A percentile compares a stretch with the other conserved stretches of the same genome.
Evolutionary conservation across 1,140 invertebrate species (phyloP).

Genomic region (Ceratina calcarata): DNA sequence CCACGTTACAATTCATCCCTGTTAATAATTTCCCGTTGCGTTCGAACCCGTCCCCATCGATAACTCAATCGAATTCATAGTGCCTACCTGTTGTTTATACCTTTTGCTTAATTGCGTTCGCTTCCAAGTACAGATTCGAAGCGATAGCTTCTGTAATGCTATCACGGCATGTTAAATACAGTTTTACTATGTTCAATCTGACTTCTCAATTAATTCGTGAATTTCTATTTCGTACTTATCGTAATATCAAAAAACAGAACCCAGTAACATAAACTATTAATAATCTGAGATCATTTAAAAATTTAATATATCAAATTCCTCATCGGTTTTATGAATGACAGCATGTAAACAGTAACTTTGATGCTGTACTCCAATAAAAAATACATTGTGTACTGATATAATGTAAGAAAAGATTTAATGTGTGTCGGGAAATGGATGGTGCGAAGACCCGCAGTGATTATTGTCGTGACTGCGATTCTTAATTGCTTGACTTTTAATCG

Average conservation of each 20-base stretch:
- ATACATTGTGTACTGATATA: no score
- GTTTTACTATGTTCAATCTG: background rate
- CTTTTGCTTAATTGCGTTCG: background rate
- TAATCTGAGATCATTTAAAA: background rate
- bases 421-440: background rate
- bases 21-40: slow-evolving; percentile 29
- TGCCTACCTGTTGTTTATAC: background rate
- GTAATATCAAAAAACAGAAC: no score
- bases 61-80: background rate
- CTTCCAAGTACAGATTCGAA: background rate
- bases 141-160: background rate
- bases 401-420: no score
- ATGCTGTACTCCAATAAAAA: no score
- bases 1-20: slow-evolving; percentile 41
- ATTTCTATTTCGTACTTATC: no score
- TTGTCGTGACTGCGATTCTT: slow-evolving; percentile 8
- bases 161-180: background rate
- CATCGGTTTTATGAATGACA: no score
- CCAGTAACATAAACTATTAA: background rate
- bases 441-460: slow-evolving; percentile 18
- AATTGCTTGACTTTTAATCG: slow-evolving; percentile 55
- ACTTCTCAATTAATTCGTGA: background rate
- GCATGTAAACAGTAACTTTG: no score
- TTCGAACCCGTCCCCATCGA: background rate
- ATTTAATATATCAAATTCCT: background rate